Conservation (phyloP, 2,888 invertebrate species). For the Megastigmus dorsalis region DNA sequence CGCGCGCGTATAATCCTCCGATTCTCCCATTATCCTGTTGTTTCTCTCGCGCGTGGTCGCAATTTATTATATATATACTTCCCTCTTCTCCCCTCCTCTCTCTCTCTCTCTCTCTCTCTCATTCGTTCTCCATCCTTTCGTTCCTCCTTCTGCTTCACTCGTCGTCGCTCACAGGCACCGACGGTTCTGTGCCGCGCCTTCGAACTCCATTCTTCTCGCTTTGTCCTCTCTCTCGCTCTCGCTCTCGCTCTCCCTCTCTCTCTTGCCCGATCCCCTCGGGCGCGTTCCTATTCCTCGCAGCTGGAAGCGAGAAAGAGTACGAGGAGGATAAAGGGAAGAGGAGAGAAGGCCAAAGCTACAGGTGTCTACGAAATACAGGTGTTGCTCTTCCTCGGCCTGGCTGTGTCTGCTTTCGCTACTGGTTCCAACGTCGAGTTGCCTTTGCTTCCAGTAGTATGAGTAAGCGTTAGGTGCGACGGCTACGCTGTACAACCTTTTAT, state of each 20-base stretch:
- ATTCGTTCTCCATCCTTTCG: background rate
- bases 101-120: background rate
- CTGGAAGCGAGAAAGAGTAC: background rate
- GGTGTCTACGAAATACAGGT: conserved; percentile 72
- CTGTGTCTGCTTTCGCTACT: background rate
- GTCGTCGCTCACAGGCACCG: background rate
- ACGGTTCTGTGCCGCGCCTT: background rate
- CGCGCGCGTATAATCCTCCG: conserved; percentile 66
- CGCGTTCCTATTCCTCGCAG: conserved; percentile 48
- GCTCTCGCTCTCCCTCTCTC: background rate
- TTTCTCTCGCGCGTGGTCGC: conserved; percentile 66
- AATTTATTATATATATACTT: conserved; percentile 63
- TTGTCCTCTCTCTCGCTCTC: background rate
- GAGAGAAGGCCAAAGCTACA: conserved; percentile 65
- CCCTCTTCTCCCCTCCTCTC: conserved; percentile 5
- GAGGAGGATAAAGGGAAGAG: background rate
- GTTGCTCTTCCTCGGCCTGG: conserved; percentile 51
- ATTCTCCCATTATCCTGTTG: conserved; percentile 70
- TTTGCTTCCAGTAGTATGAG: conserved; percentile 28
- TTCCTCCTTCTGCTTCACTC: background rate
- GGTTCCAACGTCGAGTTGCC: background rate
- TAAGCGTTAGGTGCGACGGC: conserved; percentile 29
- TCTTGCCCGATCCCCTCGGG: background rate
- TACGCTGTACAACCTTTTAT: no score
- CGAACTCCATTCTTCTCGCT: conserved; percentile 5